These are phyloP conservation scores for Schmidtea mediterranea DNA, from an alignment of 1,140 invertebrate genomes.

Conservation along the genomic window DNA sequence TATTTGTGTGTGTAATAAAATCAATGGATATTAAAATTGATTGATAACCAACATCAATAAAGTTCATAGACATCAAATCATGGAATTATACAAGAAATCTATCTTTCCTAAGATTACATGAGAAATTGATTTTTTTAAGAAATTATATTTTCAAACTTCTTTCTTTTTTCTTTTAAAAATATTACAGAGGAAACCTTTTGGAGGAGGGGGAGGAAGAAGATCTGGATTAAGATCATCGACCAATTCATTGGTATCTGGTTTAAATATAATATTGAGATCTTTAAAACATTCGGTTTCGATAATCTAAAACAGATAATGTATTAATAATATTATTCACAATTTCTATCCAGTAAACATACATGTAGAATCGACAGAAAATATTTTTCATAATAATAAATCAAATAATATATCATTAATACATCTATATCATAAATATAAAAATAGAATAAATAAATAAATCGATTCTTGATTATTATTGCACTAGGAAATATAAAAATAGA, in stretches of 20 bases:
- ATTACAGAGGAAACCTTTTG: neutral
- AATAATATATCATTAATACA: too few relatives aligned
- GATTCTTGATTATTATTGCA: too few relatives aligned
- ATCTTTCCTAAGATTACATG: neutral
- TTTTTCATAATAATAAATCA: too few relatives aligned
- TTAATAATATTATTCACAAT: neutral
- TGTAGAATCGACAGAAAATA: too few relatives aligned
- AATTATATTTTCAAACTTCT: neutral
- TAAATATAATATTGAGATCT: constrained; percentile 3
- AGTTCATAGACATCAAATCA: too few relatives aligned
- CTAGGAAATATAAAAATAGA: too few relatives aligned
- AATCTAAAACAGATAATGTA: neutral
- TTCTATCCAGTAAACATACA: neutral
- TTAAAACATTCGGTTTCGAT: constrained; percentile 5
- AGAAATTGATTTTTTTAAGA: neutral
- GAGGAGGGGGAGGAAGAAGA: neutral
- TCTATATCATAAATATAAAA: too few relatives aligned
- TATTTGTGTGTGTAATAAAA: too few relatives aligned
- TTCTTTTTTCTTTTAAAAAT: neutral
- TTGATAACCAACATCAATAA: too few relatives aligned
- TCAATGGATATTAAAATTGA: too few relatives aligned
- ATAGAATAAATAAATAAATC: too few relatives aligned
- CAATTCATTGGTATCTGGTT: neutral
- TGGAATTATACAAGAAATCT: too few relatives aligned
- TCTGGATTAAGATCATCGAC: constrained; percentile 2